A percentile compares a stretch with the other conserved stretches of the same genome.
phyloP scores from a whole-genome alignment of 2,888 invertebrate species.

The Melipona bicolor region DNA sequence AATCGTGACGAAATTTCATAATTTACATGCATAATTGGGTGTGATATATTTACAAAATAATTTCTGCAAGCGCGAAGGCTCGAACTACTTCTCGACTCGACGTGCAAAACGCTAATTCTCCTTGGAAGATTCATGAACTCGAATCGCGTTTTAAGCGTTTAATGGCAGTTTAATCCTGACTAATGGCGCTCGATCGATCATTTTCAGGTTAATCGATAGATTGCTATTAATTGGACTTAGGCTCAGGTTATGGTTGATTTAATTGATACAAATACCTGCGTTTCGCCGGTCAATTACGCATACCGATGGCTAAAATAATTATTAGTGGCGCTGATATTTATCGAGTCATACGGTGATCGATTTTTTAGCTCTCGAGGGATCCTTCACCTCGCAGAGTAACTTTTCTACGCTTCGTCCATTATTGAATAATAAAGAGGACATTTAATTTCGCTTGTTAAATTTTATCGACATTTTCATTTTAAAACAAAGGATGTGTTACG shows the following conservation, averaged over 20 bases:
- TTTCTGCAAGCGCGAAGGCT: too few species aligned
- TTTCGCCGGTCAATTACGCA: background rate
- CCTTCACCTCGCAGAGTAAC: too few species aligned
- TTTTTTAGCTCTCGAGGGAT: background rate
- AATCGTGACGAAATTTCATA: too few species aligned
- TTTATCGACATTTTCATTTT: too few species aligned
- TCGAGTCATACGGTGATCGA: too few species aligned
- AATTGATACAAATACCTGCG: background rate
- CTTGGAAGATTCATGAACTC: background rate
- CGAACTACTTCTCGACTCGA: too few species aligned
- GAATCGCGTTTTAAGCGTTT: background rate
- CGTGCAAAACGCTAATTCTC: background rate
- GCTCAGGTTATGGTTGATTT: constrained; percentile 3
- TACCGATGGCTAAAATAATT: background rate
- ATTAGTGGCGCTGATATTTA: background rate
- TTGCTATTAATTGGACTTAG: constrained; percentile 4
- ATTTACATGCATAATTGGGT: too few species aligned
- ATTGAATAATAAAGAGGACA: too few species aligned
- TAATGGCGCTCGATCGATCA: constrained; percentile 10
- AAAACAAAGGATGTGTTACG: too few species aligned
- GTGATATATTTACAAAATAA: too few species aligned
- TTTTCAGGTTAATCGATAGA: constrained; percentile 1
- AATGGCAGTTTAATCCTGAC: background rate
- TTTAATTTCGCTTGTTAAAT: too few species aligned
- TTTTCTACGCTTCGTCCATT: too few species aligned